Evolutionary conservation across 2,113 vertebrate genomes (phyloP).

Genomic region (Trematomus loennbergii): DNA sequence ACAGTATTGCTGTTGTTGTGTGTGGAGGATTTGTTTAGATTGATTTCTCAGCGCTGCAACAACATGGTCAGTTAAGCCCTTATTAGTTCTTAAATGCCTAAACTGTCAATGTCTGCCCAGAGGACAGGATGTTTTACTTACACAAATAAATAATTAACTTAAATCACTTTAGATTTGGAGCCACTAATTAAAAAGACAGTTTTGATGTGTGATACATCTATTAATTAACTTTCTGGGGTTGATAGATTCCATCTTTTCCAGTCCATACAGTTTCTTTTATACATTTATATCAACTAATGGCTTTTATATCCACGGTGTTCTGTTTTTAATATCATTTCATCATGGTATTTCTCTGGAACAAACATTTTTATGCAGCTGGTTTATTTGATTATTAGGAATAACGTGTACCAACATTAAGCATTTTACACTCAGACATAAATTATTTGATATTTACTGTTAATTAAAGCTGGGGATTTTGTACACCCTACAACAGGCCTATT

Average conservation of each 20-base stretch:
- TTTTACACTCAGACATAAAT: too few species aligned
- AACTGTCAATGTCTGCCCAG: not conserved
- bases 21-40: constrained; percentile 6
- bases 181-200: constrained; percentile 26
- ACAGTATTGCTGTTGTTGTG: constrained; percentile 16
- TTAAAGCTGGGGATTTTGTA: too few species aligned
- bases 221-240: not conserved
- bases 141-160: constrained; percentile 6
- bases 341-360: too few species aligned
- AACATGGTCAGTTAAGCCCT: constrained; percentile 35
- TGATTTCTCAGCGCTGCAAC: constrained; percentile 28
- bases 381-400: too few species aligned
- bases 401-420: too few species aligned
- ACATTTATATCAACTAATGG: not conserved
- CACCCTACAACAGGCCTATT: too few species aligned
- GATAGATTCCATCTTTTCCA: not conserved
- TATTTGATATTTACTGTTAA: too few species aligned
- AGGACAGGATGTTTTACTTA: not conserved
- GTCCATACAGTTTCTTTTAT: not conserved
- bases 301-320: not conserved
- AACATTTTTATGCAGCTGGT: too few species aligned
- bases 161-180: constrained; percentile 9
- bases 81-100: constrained; percentile 28
- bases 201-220: not conserved
- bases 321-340: not conserved